Conservation (phyloP, 1,140 invertebrate species). For the Leguminivora glycinivorella region DNA sequence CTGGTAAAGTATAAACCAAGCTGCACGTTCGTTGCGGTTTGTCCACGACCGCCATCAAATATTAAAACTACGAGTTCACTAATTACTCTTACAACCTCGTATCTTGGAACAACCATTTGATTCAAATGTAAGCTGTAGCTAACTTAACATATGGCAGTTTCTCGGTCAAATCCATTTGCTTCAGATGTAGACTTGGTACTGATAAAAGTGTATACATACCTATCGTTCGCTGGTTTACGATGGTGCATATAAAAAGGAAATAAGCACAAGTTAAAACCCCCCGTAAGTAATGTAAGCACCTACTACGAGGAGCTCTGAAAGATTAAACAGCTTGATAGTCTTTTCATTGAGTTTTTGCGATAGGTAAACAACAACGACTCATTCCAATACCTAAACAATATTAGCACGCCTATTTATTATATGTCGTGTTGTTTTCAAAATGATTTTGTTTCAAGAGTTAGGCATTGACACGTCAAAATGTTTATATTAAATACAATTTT, state of each 20-base stretch:
- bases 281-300: not conserved
- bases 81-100: not conserved
- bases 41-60: constrained; percentile 4
- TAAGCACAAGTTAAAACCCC: not conserved
- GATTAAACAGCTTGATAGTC: too few relatives aligned
- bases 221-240: not conserved
- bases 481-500: too few relatives aligned
- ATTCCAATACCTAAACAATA: too few relatives aligned
- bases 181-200: not conserved
- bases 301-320: too few relatives aligned
- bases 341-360: too few relatives aligned
- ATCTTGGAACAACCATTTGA: not conserved
- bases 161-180: not conserved
- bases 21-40: constrained; percentile 4
- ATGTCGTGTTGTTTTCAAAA: too few relatives aligned
- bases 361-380: too few relatives aligned
- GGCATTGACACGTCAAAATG: too few relatives aligned
- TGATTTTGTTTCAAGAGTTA: too few relatives aligned
- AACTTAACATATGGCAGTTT: not conserved
- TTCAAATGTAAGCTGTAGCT: not conserved
- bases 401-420: too few relatives aligned
- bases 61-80: constrained; percentile 5
- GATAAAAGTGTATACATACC: not conserved
- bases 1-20: constrained; percentile 14
- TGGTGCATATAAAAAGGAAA: not conserved